Evolutionary conservation across 2,888 invertebrate genomes (phyloP).

Genomic region (Synergus japonicus): DNA sequence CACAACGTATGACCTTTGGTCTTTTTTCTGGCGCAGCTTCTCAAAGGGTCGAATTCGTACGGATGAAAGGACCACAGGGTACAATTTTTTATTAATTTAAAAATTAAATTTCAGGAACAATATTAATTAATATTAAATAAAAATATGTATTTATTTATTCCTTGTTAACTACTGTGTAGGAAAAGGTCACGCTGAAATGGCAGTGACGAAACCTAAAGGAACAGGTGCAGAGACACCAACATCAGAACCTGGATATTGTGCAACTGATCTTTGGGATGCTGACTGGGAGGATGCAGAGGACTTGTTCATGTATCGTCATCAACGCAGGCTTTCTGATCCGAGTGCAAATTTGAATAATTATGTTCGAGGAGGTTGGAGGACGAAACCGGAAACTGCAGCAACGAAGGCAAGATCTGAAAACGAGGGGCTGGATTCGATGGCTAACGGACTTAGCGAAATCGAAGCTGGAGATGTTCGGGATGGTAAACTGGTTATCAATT

Average conservation of each 20-base stretch:
- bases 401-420: slow-evolving; percentile 92
- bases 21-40: slow-evolving; percentile 87
- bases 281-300: slow-evolving; percentile 95
- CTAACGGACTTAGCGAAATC: slow-evolving; percentile 91
- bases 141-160: slow-evolving; percentile 31
- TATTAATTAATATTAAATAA: neutral
- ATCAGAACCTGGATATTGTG: slow-evolving; percentile 92
- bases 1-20: slow-evolving; percentile 96
- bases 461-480: slow-evolving; percentile 96
- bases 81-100: slow-evolving; percentile 40
- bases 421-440: slow-evolving; percentile 92
- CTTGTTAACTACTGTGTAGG: slow-evolving; percentile 58
- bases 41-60: slow-evolving; percentile 97
- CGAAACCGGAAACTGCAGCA: slow-evolving; percentile 79
- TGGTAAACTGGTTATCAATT: slow-evolving; percentile 80
- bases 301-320: slow-evolving; percentile 88
- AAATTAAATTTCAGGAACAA: neutral
- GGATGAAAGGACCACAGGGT: slow-evolving; percentile 98
- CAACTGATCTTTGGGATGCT: slow-evolving; percentile 92
- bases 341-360: slow-evolving; percentile 93
- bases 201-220: slow-evolving; percentile 93
- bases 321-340: slow-evolving; percentile 94
- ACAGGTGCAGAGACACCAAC: slow-evolving; percentile 97
- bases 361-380: slow-evolving; percentile 89
- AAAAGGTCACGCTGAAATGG: slow-evolving; percentile 98